These are phyloP conservation scores for Danio albolineatus DNA, from an alignment of 2,797 vertebrate genomes.

Conservation along the genomic window DNA sequence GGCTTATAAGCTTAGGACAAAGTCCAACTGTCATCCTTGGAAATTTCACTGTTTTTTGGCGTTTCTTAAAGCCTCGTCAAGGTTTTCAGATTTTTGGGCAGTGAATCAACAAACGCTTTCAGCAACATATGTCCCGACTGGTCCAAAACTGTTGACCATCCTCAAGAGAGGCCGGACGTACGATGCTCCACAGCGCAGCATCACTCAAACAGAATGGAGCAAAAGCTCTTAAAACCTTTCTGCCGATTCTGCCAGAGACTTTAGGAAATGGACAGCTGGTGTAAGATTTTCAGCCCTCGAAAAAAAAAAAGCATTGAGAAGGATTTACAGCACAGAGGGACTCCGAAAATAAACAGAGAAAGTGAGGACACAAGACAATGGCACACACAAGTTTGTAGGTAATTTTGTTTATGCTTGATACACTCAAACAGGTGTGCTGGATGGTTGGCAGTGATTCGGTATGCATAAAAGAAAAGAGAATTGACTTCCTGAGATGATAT, in stretches of 20 bases:
- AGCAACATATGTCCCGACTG: conserved; percentile 39
- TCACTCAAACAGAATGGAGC: conserved; percentile 24
- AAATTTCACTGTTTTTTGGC: conserved; percentile 12
- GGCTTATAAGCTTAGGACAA: conserved; percentile 35
- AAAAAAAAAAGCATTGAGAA: conserved; percentile 22
- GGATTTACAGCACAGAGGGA: conserved; percentile 35
- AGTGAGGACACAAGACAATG: neutral
- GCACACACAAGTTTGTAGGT: neutral
- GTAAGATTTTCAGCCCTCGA: conserved; percentile 38
- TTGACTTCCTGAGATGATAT: neutral
- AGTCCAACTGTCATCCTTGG: conserved; percentile 21
- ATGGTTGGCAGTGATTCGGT: neutral
- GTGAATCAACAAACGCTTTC: conserved; percentile 16
- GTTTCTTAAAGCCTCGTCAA: conserved; percentile 18
- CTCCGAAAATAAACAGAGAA: conserved; percentile 37
- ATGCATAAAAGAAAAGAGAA: neutral
- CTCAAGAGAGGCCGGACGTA: conserved; percentile 26
- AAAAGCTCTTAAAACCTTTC: conserved; percentile 37
- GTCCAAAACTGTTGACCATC: conserved; percentile 37
- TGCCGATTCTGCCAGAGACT: conserved; percentile 29
- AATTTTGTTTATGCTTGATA: neutral
- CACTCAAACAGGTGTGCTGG: conserved; percentile 24
- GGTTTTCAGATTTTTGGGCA: conserved; percentile 26
- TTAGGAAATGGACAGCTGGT: conserved; percentile 48
- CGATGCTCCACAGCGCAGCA: too few species aligned